These are phyloP conservation scores for Prenolepis imparis DNA, from an alignment of 2,888 invertebrate genomes.

Conservation along the genomic window DNA sequence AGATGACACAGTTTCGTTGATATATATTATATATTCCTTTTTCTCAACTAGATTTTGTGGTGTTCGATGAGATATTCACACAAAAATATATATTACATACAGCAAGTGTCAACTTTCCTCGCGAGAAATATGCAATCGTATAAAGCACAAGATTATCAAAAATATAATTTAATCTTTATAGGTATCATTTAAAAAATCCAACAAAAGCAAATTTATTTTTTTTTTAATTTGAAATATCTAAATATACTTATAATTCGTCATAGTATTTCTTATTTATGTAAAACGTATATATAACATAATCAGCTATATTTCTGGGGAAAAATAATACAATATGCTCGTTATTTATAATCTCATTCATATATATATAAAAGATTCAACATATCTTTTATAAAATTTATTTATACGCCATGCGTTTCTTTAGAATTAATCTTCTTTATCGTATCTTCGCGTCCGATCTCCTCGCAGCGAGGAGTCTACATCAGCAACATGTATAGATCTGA, in stretches of 20 bases:
- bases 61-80: conserved; percentile 53
- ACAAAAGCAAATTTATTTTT: background rate
- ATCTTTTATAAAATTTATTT: background rate
- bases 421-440: conserved; percentile 13
- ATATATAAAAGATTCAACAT: background rate
- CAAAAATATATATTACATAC: background rate
- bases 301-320: background rate
- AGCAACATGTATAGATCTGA: conserved; percentile 37
- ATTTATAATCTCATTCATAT: background rate
- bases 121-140: background rate
- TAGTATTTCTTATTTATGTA: background rate
- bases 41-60: conserved; percentile 64
- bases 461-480: conserved; percentile 14
- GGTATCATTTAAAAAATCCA: background rate
- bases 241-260: background rate
- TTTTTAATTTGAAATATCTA: background rate
- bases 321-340: background rate
- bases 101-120: conserved; percentile 9
- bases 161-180: conserved; percentile 4
- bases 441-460: conserved; percentile 25
- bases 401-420: background rate
- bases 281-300: background rate
- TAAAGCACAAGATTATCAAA: background rate
- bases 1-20: conserved; percentile 44
- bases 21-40: background rate